Conservation (phyloP, 2,113 vertebrate species). For the Tringa solitaria region DNA sequence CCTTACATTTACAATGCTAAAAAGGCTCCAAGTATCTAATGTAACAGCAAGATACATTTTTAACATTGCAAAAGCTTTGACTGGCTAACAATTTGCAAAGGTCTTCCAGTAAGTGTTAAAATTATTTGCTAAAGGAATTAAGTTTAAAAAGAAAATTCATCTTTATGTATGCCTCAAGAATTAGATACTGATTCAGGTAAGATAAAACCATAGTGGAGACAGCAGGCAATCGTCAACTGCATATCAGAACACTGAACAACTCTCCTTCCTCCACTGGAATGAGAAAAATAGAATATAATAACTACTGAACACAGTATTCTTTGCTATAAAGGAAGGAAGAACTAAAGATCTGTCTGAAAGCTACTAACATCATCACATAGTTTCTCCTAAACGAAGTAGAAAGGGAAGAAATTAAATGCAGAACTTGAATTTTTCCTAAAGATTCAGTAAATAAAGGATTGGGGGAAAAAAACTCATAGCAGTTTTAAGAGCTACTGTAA, state of each 20-base stretch:
- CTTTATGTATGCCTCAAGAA: background rate
- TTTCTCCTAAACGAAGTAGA: background rate
- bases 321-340: background rate
- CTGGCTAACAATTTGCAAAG: background rate
- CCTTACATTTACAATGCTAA: background rate
- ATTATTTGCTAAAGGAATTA: background rate
- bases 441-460: background rate
- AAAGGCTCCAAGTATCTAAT: background rate
- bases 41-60: background rate
- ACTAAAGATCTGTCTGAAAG: background rate
- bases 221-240: background rate
- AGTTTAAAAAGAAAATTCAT: background rate
- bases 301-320: background rate
- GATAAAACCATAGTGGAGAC: background rate
- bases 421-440: background rate
- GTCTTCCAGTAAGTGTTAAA: background rate
- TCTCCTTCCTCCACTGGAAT: background rate
- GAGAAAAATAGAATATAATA: background rate
- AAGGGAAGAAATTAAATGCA: background rate
- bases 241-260: background rate
- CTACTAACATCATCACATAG: background rate
- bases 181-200: background rate
- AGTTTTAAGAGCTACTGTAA: background rate
- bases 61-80: background rate
- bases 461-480: fast-evolving